These are phyloP conservation scores for Thyatira batis DNA, from an alignment of 2,888 invertebrate species.

Conservation along the genomic window DNA sequence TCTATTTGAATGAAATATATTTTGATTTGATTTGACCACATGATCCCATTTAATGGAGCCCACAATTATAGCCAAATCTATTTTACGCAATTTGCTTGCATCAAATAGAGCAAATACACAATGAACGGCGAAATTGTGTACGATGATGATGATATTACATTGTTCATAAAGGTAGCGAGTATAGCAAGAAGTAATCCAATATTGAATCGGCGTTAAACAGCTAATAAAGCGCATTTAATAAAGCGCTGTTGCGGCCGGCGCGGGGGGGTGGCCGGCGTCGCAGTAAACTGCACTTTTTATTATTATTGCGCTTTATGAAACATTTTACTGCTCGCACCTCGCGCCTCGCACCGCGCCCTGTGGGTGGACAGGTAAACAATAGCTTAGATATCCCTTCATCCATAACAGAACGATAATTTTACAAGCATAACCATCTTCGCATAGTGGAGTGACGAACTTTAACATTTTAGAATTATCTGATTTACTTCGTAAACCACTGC, in stretches of 20 bases:
- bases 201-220: slow-evolving; percentile 33
- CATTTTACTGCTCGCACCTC: slow-evolving; percentile 17
- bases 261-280: slow-evolving; percentile 7
- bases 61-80: no score
- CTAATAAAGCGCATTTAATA: slow-evolving; percentile 39
- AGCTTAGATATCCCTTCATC: neutral
- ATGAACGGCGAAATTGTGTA: no score
- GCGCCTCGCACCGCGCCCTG: neutral
- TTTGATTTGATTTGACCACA: no score
- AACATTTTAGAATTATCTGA: no score
- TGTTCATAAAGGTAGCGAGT: slow-evolving; percentile 8
- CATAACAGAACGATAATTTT: neutral
- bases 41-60: no score
- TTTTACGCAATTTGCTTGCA: no score
- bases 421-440: neutral
- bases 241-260: slow-evolving; percentile 12
- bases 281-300: slow-evolving; percentile 30
- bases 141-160: no score
- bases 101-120: no score
- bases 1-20: no score
- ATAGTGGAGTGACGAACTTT: no score
- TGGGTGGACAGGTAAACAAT: neutral
- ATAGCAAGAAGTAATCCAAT: slow-evolving; percentile 21
- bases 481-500: no score
- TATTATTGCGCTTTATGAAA: slow-evolving; percentile 35